Evolutionary conservation across 2,113 vertebrate species (phyloP).

Genomic region (Hemiscyllium ocellatum): DNA sequence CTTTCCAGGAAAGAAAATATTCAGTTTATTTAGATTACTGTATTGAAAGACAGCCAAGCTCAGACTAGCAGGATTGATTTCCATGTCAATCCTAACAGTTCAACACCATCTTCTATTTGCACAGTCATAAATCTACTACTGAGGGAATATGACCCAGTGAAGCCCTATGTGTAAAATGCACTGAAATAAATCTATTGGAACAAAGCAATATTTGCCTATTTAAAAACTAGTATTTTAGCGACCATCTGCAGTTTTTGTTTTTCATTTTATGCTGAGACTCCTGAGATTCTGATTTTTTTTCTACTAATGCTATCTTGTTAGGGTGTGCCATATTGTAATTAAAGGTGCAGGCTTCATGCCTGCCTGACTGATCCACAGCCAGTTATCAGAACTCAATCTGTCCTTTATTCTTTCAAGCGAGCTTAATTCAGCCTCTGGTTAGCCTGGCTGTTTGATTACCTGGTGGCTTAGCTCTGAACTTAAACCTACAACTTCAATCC

Average conservation of each 20-base stretch:
- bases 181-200: not conserved
- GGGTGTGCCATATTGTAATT: not conserved
- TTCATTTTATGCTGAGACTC: not conserved
- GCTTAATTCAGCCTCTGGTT: not conserved
- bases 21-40: not conserved
- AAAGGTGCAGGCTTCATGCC: not conserved
- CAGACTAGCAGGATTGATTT: not conserved
- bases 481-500: not conserved
- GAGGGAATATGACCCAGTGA: not conserved
- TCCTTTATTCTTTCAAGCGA: not conserved
- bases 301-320: not conserved
- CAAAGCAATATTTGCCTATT: not conserved
- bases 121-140: slow-evolving; percentile 8
- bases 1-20: not conserved
- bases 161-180: not conserved
- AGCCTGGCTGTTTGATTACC: not conserved
- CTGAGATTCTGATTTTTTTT: not conserved
- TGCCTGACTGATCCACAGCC: not conserved
- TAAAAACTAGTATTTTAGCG: not conserved
- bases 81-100: not conserved
- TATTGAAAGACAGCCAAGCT: not conserved
- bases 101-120: not conserved
- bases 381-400: not conserved
- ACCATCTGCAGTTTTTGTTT: not conserved
- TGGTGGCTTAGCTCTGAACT: not conserved